These are phyloP conservation scores for Idaea aversata DNA, from an alignment of 2,888 invertebrate species.

Conservation along the genomic window DNA sequence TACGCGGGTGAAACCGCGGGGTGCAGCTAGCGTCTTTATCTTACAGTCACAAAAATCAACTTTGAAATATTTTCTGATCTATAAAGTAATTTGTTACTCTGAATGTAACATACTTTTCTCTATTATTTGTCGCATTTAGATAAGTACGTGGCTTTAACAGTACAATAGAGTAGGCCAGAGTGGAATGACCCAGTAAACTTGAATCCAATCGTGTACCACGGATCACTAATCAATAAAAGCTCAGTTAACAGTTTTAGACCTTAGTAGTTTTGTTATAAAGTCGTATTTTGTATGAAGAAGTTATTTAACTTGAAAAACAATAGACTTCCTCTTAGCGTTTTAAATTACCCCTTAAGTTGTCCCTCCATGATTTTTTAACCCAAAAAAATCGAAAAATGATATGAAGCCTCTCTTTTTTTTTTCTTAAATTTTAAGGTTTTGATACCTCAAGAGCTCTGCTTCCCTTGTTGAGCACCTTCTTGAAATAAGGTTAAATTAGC, in stretches of 20 bases:
- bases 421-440: too few species aligned
- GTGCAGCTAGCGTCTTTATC: too few species aligned
- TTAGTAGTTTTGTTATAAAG: slow-evolving; percentile 6
- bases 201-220: slow-evolving; percentile 11
- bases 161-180: slow-evolving; percentile 7
- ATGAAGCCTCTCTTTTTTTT: too few species aligned
- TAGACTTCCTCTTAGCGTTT: slow-evolving; percentile 26
- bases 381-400: not conserved
- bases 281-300: not conserved
- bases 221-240: slow-evolving; percentile 24
- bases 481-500: too few species aligned
- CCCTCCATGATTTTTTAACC: not conserved
- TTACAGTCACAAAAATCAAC: too few species aligned
- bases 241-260: slow-evolving; percentile 8
- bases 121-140: not conserved
- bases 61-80: too few species aligned
- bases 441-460: too few species aligned
- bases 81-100: too few species aligned
- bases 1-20: too few species aligned
- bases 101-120: not conserved
- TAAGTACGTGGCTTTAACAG: not conserved
- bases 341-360: slow-evolving; percentile 11
- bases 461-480: too few species aligned
- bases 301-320: slow-evolving; percentile 23
- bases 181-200: slow-evolving; percentile 31